Percentiles rank a stretch among this genome's conserved stretches.
Evolutionary conservation across 2,888 invertebrate genomes (phyloP).

Genomic region (Drosophila neotestacea): DNA sequence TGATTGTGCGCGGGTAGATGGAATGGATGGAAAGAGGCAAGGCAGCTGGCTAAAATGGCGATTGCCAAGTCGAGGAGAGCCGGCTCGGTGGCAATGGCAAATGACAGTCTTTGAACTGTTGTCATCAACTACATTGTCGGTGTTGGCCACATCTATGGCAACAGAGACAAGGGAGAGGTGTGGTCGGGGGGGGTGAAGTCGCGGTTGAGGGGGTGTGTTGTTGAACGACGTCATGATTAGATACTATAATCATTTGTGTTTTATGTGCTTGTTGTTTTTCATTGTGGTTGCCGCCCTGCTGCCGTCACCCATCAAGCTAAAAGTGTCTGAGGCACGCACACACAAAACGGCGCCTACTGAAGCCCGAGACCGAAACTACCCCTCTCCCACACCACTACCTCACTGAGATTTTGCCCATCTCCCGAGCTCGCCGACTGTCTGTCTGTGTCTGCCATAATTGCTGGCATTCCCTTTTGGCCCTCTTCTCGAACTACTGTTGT

Average conservation of each 20-base stretch:
- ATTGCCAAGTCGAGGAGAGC: constrained; percentile 1
- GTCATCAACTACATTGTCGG: constrained; percentile 77
- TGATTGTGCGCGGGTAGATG: constrained; percentile 9
- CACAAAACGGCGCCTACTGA: constrained; percentile 24
- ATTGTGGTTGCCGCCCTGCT: constrained; percentile 54
- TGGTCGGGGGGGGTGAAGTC: background rate
- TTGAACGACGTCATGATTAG: constrained; percentile 78
- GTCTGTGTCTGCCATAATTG: constrained; percentile 55
- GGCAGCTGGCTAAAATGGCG: constrained; percentile 18
- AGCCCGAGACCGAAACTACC: background rate
- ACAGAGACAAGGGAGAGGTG: constrained; percentile 6
- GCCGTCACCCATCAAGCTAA: constrained; percentile 53
- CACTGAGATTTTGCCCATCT: constrained; percentile 5
- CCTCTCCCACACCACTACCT: background rate
- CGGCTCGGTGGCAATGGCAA: constrained; percentile 52
- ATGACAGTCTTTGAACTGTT: constrained; percentile 79
- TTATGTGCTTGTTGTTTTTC: constrained; percentile 77
- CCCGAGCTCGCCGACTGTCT: constrained; percentile 38
- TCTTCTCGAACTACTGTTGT: background rate
- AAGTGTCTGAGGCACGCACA: constrained; percentile 60
- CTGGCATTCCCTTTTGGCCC: constrained; percentile 23
- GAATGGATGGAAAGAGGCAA: background rate
- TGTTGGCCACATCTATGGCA: constrained; percentile 38
- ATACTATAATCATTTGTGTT: constrained; percentile 82
- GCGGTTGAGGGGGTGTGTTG: constrained; percentile 6